Base-by-base conservation (phyloP, 2,888 invertebrate genomes). In the Caenorhabditis imperialis region DNA sequence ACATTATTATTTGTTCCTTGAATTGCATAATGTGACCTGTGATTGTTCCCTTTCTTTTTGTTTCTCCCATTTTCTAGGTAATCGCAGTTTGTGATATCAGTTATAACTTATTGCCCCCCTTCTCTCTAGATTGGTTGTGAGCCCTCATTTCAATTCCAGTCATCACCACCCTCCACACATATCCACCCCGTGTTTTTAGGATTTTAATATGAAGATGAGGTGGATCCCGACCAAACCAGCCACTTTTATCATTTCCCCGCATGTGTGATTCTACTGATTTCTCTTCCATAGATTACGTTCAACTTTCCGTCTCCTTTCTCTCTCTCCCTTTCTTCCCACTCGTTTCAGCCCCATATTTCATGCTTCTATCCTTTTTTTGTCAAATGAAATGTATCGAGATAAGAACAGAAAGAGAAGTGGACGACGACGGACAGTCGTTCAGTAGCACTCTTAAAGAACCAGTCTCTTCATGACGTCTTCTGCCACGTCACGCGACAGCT, bases 361-460 rank as follows among this genome's bases (percentile, higher is more conserved):
- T 63, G 47, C 55, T 63, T 47, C 54, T 55, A 27, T 48, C 10
- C 16, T 22, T 20, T 53, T 44, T 63, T 38, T 47, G 44, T 47
- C 53, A 18, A 55, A 63, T 63, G 63, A 63, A 63, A 55, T 63
- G 47, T 58, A 58, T 58, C 58, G 58, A 58, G 58, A 58, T 48
- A 44, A 30, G 42, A n/a, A 12, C 27, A 27, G 25, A 23, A 6
- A 14, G 48, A 30, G 33, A 50, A 30, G 33, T 30, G 23, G 8
- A 53, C 33, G 25, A 18, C 25, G 33, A n/a, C 27, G 42, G 42
- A 54, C 42, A 54, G 10, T 20, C 33, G 33, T 54, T 54, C 42
- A 44, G 33, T n/a, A 55, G 44, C 44, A 55, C 44, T 55, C 44
- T 7, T 44, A 44, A 55, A 45, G 37, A 57, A 57, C 54, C 54